Conservation (phyloP, 2,888 invertebrate species). For the Limenitis arthemis region DNA sequence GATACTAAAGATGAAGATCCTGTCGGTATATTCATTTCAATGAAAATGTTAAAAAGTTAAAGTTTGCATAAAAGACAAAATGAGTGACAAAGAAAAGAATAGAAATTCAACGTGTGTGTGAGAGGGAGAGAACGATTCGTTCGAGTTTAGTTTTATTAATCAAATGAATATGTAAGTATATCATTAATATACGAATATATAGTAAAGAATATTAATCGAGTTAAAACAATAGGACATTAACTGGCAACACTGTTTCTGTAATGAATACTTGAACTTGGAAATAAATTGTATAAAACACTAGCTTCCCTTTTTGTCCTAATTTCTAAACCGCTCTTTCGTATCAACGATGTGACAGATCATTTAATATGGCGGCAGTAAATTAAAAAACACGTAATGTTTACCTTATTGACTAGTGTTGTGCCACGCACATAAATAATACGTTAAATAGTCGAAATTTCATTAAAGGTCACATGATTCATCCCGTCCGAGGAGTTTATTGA, state of each 20-base stretch:
- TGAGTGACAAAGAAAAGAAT: too few relatives aligned
- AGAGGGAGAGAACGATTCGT: too few relatives aligned
- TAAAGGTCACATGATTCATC: constrained; percentile 53
- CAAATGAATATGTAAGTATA: too few relatives aligned
- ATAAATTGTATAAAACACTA: too few relatives aligned
- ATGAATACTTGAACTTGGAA: too few relatives aligned
- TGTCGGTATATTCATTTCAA: constrained; percentile 30
- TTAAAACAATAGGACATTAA: constrained; percentile 11
- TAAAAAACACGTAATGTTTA: constrained; percentile 47
- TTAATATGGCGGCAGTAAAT: constrained; percentile 44
- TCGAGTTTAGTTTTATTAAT: too few relatives aligned
- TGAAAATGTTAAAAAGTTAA: too few relatives aligned
- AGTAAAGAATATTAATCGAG: constrained; percentile 11
- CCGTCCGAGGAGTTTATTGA: constrained; percentile 57
- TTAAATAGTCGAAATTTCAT: constrained; percentile 63
- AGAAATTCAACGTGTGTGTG: too few relatives aligned
- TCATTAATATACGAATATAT: neutral
- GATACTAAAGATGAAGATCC: constrained; percentile 53
- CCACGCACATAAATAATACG: constrained; percentile 46
- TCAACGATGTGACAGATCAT: constrained; percentile 58
- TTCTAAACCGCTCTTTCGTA: constrained; percentile 30
- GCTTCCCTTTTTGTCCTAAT: neutral
- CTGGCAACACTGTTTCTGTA: constrained; percentile 1
- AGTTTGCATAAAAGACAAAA: too few relatives aligned
- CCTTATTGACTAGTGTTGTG: constrained; percentile 51